phyloP scores from a whole-genome alignment of 1,140 invertebrate genomes.

The Psix sp. region DNA sequence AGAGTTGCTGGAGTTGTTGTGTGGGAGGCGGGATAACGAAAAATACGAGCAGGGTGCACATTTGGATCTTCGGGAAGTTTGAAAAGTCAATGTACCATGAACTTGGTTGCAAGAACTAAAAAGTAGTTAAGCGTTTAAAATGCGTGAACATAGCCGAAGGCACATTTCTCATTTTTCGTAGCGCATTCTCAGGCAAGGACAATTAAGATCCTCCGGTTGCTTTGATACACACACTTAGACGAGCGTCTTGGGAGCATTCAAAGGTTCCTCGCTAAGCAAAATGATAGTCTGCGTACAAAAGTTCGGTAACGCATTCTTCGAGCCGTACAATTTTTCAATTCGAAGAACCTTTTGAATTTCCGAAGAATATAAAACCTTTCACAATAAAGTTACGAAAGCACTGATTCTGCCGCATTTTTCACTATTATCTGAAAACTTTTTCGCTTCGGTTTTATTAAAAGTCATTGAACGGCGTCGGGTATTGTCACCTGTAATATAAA shows the following conservation, averaged over 20 bases:
- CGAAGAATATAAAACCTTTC: conserved; percentile 52
- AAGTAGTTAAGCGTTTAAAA: conserved; percentile 60
- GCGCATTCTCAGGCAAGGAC: conserved; percentile 69
- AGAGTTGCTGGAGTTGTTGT: conserved; percentile 38
- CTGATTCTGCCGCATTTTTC: conserved; percentile 46
- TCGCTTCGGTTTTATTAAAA: conserved; percentile 8
- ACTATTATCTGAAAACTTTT: conserved; percentile 46
- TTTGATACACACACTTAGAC: conserved; percentile 44
- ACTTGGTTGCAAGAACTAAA: conserved; percentile 49
- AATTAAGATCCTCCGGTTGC: conserved; percentile 59
- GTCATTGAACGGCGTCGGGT: conserved; percentile 12
- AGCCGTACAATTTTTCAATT: conserved; percentile 54
- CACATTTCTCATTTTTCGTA: conserved; percentile 64
- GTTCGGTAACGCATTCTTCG: conserved; percentile 43
- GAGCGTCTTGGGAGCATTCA: conserved; percentile 32
- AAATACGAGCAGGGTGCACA: conserved; percentile 21
- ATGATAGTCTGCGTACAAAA: conserved; percentile 52
- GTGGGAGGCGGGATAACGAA: conserved; percentile 1
- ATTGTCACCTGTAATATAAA: conserved; percentile 10
- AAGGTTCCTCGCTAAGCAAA: conserved; percentile 35
- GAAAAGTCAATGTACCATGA: conserved; percentile 53
- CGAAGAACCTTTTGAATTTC: conserved; percentile 53
- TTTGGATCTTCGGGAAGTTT: conserved; percentile 28
- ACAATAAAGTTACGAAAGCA: conserved; percentile 57
- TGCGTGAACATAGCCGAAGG: conserved; percentile 54